A percentile compares a stretch with the other conserved stretches of the same genome.
These are phyloP conservation scores for Steinernema scapterisci DNA, from an alignment of 2,888 invertebrate genomes.

Conservation along the genomic window DNA sequence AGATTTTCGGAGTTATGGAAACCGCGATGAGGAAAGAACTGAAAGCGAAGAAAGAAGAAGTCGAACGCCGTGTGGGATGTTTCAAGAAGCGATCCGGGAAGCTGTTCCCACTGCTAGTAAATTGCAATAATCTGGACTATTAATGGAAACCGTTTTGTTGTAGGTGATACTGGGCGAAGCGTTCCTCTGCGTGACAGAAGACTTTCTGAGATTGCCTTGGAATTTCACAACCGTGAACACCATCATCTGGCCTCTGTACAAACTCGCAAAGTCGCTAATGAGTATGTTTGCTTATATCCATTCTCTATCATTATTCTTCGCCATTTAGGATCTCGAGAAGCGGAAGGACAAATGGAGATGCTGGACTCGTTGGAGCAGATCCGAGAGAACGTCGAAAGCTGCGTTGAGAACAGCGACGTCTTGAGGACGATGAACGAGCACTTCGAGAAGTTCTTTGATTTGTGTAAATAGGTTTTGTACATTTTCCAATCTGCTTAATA, in stretches of 20 bases:
- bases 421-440: neutral
- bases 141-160: neutral
- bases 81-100: neutral
- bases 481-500: no score
- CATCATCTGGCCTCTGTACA: constrained; percentile 2
- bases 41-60: neutral
- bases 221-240: neutral
- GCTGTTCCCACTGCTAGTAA: neutral
- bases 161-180: constrained; percentile 3
- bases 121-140: neutral
- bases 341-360: neutral
- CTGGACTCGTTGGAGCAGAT: neutral
- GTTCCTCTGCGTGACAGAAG: neutral
- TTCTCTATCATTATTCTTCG: neutral
- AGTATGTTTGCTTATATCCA: neutral
- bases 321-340: neutral
- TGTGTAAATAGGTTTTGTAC: neutral
- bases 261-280: neutral
- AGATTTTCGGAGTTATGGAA: neutral
- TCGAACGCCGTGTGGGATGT: neutral
- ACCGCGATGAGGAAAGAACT: neutral
- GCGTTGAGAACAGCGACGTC: neutral
- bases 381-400: neutral
- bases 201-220: neutral
- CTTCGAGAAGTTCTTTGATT: neutral